A percentile compares a stretch with the other conserved stretches of the same genome.
Conservation (phyloP, 2,113 vertebrate species). For the Pipra filicauda region DNA sequence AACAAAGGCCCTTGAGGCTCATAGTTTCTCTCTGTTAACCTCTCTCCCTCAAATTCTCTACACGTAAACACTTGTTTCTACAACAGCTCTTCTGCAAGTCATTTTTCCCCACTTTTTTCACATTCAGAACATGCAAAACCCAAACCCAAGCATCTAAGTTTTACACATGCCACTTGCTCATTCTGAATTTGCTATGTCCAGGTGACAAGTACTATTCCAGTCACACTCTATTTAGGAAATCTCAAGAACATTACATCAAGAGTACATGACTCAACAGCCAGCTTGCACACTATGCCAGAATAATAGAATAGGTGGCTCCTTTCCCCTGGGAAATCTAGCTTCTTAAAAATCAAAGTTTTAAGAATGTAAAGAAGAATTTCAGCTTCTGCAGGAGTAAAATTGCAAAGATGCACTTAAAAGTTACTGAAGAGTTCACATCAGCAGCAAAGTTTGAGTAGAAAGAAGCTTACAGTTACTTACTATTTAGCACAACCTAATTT, state of each 20-base stretch:
- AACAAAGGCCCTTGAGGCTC: conserved; percentile 22
- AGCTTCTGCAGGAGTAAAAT: not conserved
- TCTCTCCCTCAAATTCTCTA: not conserved
- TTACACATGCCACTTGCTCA: not conserved
- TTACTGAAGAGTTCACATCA: not conserved
- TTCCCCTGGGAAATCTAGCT: not conserved
- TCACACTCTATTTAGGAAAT: not conserved
- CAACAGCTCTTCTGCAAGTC: not conserved
- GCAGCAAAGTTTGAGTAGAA: not conserved
- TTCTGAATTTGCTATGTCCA: fast-evolving
- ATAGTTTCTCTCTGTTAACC: conserved; percentile 8
- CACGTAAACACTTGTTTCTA: conserved; percentile 21
- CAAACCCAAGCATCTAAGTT: not conserved
- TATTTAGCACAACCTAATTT: not conserved
- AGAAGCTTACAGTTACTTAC: not conserved
- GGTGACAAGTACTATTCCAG: not conserved
- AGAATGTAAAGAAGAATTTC: not conserved
- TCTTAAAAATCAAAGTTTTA: not conserved
- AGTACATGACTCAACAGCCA: not conserved
- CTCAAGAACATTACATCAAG: not conserved
- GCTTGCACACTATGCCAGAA: not conserved
- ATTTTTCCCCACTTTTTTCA: not conserved
- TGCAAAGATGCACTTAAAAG: not conserved
- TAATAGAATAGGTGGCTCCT: not conserved
- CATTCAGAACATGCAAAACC: not conserved